Evolutionary conservation across 2,113 vertebrate genomes (phyloP).

Genomic region (Sebastes fasciatus): DNA sequence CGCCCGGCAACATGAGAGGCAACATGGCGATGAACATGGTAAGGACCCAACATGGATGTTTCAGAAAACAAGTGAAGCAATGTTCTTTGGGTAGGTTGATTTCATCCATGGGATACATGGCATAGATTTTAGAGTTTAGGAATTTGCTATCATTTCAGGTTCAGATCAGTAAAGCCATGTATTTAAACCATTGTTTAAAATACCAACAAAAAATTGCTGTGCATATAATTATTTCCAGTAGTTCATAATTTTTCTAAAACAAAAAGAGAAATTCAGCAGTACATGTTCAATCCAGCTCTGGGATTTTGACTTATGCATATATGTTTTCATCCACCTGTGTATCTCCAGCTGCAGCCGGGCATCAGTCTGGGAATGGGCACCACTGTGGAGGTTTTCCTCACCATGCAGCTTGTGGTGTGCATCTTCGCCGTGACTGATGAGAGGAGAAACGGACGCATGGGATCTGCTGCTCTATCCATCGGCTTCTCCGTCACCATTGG

Average conservation of each 20-base stretch:
- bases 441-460: slow-evolving; percentile 90
- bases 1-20: slow-evolving; percentile 89
- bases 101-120: not conserved
- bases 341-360: slow-evolving; percentile 88
- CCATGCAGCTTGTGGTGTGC: slow-evolving; percentile 92
- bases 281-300: not conserved
- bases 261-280: not conserved
- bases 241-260: not conserved
- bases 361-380: slow-evolving; percentile 92
- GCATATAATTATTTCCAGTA: not conserved
- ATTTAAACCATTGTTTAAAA: not conserved
- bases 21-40: slow-evolving; percentile 92
- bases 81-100: not conserved
- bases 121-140: not conserved
- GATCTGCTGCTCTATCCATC: slow-evolving; percentile 90
- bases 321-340: slow-evolving; percentile 8
- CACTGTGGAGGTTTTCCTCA: slow-evolving; percentile 93
- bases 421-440: slow-evolving; percentile 92
- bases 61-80: not conserved
- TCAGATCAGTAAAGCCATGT: not conserved
- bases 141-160: not conserved
- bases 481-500: slow-evolving; percentile 93
- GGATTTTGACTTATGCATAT: not conserved
- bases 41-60: slow-evolving; percentile 61
- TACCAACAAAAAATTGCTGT: not conserved